phyloP scores from a whole-genome alignment of 2,888 invertebrate species.

The Drosophila vallismaia region DNA sequence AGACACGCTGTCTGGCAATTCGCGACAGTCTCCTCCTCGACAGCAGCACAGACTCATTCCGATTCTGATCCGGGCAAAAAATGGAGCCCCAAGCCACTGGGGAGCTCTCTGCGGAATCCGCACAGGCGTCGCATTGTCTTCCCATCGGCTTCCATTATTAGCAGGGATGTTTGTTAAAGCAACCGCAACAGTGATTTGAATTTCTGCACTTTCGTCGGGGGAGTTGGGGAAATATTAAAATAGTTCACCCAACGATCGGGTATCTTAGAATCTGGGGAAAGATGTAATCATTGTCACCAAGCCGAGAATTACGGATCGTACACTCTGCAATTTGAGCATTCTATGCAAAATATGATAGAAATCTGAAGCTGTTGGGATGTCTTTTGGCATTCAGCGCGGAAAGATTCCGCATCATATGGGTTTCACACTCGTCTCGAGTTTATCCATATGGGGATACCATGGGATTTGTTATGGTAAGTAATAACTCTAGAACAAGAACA shows the following conservation, averaged over 20 bases:
- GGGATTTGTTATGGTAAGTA: background rate
- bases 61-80: conserved; percentile 39
- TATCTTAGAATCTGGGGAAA: conserved; percentile 28
- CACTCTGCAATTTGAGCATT: conserved; percentile 58
- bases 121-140: conserved; percentile 70
- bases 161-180: conserved; percentile 72
- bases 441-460: conserved; percentile 35
- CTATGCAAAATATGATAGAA: conserved; percentile 79
- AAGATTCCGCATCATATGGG: conserved; percentile 67
- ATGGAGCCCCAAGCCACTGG: conserved; percentile 60
- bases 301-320: background rate
- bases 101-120: conserved; percentile 47
- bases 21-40: conserved; percentile 43
- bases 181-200: conserved; percentile 60
- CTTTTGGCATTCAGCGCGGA: conserved; percentile 62
- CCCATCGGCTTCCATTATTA: conserved; percentile 62
- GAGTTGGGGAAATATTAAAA: conserved; percentile 67
- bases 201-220: conserved; percentile 45
- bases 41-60: conserved; percentile 2
- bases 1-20: conserved; percentile 73
- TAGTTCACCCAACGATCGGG: conserved; percentile 51
- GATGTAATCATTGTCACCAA: conserved; percentile 25
- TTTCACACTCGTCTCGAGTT: conserved; percentile 23
- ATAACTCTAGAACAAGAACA: background rate
- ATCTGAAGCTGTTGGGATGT: conserved; percentile 28